phyloP scores from a whole-genome alignment of 2,797 vertebrate species.

The Champsocephalus esox region DNA sequence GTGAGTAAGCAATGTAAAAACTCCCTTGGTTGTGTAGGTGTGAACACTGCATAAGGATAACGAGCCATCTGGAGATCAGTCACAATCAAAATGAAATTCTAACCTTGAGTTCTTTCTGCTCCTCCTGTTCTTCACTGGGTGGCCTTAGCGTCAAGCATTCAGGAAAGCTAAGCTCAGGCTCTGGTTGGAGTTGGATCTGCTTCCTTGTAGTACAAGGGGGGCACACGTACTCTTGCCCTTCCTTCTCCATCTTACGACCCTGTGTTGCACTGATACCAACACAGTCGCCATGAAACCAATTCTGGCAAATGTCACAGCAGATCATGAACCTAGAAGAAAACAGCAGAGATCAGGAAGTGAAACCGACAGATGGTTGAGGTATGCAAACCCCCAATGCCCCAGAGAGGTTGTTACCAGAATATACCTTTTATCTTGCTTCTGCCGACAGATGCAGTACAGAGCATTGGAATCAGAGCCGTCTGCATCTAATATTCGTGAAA shows the following conservation, averaged over 20 bases:
- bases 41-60: background rate
- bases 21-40: too few relatives aligned
- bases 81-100: conserved; percentile 61
- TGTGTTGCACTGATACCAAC: conserved; percentile 90
- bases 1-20: too few relatives aligned
- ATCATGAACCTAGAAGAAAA: conserved; percentile 91
- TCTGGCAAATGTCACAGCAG: conserved; percentile 93
- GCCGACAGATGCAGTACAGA: conserved; percentile 91
- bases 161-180: conserved; percentile 36
- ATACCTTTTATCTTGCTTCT: conserved; percentile 93
- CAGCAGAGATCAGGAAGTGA: conserved; percentile 48
- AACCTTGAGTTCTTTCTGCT: conserved; percentile 88
- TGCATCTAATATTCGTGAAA: conserved; percentile 77
- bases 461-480: conserved; percentile 87
- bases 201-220: conserved; percentile 87
- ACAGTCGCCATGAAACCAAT: conserved; percentile 95
- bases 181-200: conserved; percentile 60
- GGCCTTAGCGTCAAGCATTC: conserved; percentile 69
- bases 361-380: conserved; percentile 35
- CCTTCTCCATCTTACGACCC: conserved; percentile 86
- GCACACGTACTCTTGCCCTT: conserved; percentile 91
- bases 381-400: conserved; percentile 45
- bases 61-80: background rate
- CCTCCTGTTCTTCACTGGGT: conserved; percentile 74
- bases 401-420: conserved; percentile 38